Evolutionary conservation across 2,888 invertebrate species (phyloP), one percentile per base, ranked within the genome.

Genomic region (Pseudococcus jackbeardsleyi): DNA sequence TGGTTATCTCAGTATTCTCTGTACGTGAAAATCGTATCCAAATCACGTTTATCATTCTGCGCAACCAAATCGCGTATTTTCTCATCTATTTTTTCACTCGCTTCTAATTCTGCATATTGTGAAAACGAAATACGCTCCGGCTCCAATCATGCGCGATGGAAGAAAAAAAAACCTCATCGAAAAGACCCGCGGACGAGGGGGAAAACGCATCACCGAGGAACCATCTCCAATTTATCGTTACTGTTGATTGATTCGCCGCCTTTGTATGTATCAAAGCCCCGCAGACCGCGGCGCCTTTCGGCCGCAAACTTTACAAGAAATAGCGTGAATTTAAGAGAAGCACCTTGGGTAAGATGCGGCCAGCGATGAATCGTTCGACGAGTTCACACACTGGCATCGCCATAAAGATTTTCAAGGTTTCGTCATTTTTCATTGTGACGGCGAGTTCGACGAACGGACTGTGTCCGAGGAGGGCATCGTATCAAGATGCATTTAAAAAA

Each of bases 401-500:
- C 54, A 54, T 54, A 54, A 54, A 54, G n/a, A 54, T 54, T 54
- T 54, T 54, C 54, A 54, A 54, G 54, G 54, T 54, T 54, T 54
- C 54, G n/a, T 54, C 54, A 54, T 54, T 54, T 54, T 54, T 54
- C 54, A 54, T 54, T 54, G 54, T 54, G 54, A 54, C n/a, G 54
- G n/a, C 42, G 50, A 54, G 54, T 54, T 54, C 54, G 54, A 54
- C n/a, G 54, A 54, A 54, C 54, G 6, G 54, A n/a, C 54, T n/a
- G 54, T 54, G 54, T 54, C 54, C 54, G 54, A 54, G 26, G 26
- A 33, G 26, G 26, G 54, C n/a, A 50, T 42, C 42, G 42, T 8
- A 42, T 42, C 42, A 15, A 12, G 15, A 50, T 54, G 54, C 54
- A 54, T 54, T n/a, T 54, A 54, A 54, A 54, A 54, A 33, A 54